Base-by-base conservation (phyloP, 2,888 invertebrate genomes). In the Gari tellinella region DNA sequence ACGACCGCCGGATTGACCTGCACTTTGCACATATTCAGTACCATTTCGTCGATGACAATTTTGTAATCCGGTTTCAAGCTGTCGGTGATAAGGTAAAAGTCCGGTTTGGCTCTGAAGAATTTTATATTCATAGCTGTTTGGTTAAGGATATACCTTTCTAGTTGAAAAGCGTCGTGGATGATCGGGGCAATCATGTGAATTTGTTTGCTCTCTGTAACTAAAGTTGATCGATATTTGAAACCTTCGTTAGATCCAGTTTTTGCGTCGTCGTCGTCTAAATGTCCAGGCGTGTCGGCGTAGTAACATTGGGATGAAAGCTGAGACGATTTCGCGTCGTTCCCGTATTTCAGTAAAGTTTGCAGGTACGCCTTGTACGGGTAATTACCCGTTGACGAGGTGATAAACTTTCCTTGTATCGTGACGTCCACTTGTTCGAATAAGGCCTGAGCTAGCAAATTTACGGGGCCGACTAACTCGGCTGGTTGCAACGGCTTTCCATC, bases 391-490 rank as follows among this genome's bases (percentile, higher is more conserved):
- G n/a, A n/a, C n/a, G 63, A 55, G n/a, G 55, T 51, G 19, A 73
- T 23, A 14, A 26, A 23, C 48, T 65, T 68, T 17, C 61, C 61
- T 26, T 74, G 60, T 23, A 74, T 7, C n/a, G 41, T 57, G 3
- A 69, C 61, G 17, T 74, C 74, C 3, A 74, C 66, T 37, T 69
- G 74, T 12, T 40, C 49, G 23, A 74, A 74, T 46, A 74, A 45
- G 7, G 63, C 53, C 12, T 52, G 64, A 15, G 58, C 14, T 17
- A 64, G 23, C 15, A 63, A 40, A 55, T 74, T 69, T 5, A 74
- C 40, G 0, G 74, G 74, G 48, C 68, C 69, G 2, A 61, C 64
- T 15, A 56, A 65, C 41, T 74, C 74, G 25, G 51, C 53, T n/a
- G 40, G 26, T 21, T 31, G 1, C 31, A 69, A 26, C 31, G 38